phyloP scores from a whole-genome alignment of 2,797 vertebrate genomes.

The Rachycentron canadum region DNA sequence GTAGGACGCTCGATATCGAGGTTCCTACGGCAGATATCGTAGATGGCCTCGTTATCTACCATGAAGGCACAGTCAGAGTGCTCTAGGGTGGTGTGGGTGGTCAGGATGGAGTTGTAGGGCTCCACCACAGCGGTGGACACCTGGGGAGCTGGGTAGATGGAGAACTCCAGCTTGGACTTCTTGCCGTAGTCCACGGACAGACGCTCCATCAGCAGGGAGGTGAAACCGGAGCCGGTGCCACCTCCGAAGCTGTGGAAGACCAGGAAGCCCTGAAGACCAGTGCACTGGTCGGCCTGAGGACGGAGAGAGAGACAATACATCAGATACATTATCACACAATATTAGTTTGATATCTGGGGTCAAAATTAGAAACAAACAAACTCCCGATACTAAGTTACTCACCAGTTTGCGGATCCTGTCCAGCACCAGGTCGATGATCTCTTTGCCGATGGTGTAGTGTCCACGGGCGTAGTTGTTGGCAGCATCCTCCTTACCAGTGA shows the following conservation, averaged over 20 bases:
- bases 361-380: not conserved
- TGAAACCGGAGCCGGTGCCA: slow-evolving; percentile 83
- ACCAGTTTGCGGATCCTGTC: slow-evolving; percentile 82
- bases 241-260: slow-evolving; percentile 89
- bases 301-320: slow-evolving; percentile 1
- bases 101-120: slow-evolving; percentile 40
- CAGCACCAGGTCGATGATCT: slow-evolving; percentile 80
- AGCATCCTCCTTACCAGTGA: slow-evolving; percentile 83
- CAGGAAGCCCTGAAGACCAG: slow-evolving; percentile 78
- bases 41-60: slow-evolving; percentile 83
- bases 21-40: slow-evolving; percentile 88
- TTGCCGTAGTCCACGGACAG: slow-evolving; percentile 72
- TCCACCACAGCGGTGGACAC: slow-evolving; percentile 60
- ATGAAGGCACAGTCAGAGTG: slow-evolving; percentile 70
- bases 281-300: slow-evolving; percentile 68
- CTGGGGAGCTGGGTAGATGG: slow-evolving; percentile 73
- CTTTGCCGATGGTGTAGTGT: slow-evolving; percentile 83
- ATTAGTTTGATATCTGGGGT: not conserved
- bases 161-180: slow-evolving; percentile 51
- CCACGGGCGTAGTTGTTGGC: slow-evolving; percentile 83
- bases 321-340: not conserved
- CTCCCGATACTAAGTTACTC: slow-evolving; percentile 26
- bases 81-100: slow-evolving; percentile 59
- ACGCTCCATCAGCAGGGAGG: slow-evolving; percentile 69
- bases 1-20: slow-evolving; percentile 86